Evolutionary conservation across 2,113 vertebrate species (phyloP).

Genomic region (human (Homo sapiens)): DNA sequence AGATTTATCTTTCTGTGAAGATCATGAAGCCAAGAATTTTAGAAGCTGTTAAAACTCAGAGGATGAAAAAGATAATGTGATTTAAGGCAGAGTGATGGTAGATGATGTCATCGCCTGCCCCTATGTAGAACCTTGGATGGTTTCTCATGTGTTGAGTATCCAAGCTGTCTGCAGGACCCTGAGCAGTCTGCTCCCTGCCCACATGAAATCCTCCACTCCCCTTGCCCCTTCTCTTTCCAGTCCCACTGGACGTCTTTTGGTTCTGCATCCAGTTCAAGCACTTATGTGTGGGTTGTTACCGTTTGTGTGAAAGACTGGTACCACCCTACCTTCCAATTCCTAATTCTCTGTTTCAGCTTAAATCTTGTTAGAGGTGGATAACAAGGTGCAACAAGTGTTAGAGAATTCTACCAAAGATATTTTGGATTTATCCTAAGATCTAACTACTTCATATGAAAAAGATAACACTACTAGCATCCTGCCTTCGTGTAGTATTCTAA

Average conservation of each 20-base stretch:
- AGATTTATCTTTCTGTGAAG: background rate
- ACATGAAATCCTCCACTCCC: background rate
- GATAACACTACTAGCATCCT: background rate
- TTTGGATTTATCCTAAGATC: background rate
- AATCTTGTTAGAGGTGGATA: no score
- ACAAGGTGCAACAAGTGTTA: background rate
- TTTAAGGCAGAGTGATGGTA: background rate
- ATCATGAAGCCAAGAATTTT: background rate
- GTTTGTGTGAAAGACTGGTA: background rate
- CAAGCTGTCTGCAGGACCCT: no score
- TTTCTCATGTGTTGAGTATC: background rate
- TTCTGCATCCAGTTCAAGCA: background rate
- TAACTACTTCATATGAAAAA: background rate
- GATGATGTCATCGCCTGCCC: background rate
- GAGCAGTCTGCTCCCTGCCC: background rate
- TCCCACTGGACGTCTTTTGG: accelerated
- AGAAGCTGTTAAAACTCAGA: background rate
- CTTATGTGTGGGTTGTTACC: accelerated
- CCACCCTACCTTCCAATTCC: background rate
- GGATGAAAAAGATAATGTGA: no score
- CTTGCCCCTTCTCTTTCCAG: no score
- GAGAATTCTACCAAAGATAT: background rate
- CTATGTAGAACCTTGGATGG: no score
- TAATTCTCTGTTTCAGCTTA: background rate
- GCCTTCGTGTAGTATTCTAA: slow-evolving; percentile 92